Conservation (phyloP, 2,113 vertebrate genomes). For the Plectropomus leopardus region DNA sequence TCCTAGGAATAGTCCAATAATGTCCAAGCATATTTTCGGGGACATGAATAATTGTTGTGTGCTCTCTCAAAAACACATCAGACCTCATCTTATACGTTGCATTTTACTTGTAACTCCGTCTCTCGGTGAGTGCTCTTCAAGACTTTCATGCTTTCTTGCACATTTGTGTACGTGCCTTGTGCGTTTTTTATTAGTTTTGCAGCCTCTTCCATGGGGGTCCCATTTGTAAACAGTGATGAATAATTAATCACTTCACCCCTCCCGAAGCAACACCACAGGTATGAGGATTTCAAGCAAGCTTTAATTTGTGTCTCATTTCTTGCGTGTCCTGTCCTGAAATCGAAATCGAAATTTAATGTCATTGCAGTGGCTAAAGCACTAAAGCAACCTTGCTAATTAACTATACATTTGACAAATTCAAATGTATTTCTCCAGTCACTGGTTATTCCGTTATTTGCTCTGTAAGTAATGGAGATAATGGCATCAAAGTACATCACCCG, state of each 20-base stretch:
- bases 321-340: constrained; percentile 27
- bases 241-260: constrained; percentile 44
- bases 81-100: background rate
- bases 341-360: constrained; percentile 55
- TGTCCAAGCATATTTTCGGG: background rate
- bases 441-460: constrained; percentile 50
- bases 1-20: constrained; percentile 5
- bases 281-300: constrained; percentile 44
- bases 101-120: background rate
- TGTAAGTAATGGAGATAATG: constrained; percentile 64
- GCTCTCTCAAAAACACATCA: background rate
- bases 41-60: background rate
- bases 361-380: constrained; percentile 40
- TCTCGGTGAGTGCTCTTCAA: background rate
- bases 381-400: constrained; percentile 54
- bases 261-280: constrained; percentile 47
- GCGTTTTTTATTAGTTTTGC: constrained; percentile 43
- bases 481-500: constrained; percentile 36
- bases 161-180: background rate
- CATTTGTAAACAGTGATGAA: constrained; percentile 50
- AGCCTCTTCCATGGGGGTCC: constrained; percentile 15
- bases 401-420: constrained; percentile 62
- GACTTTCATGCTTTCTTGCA: background rate
- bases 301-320: constrained; percentile 46
- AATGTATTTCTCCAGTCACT: constrained; percentile 49